Conservation (phyloP, 92 coral and sea anemone genomes). For the Epizoanthus ramosus region DNA sequence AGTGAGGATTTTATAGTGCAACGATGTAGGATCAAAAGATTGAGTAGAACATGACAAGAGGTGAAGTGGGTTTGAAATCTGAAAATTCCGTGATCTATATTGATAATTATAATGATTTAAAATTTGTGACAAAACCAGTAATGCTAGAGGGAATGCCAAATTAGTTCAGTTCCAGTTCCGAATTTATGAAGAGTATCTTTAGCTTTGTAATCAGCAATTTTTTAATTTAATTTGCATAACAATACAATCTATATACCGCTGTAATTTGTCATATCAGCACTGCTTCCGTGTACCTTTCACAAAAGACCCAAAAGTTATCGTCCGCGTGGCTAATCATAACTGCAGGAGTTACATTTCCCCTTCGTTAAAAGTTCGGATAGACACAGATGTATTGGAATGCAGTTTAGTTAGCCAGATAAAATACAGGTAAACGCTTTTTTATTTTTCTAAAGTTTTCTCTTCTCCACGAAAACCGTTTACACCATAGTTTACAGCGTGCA, state of each 20-base stretch:
- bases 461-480: background rate
- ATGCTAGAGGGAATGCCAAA: too few species aligned
- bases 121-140: too few species aligned
- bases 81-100: too few species aligned
- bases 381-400: background rate
- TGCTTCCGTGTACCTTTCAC: background rate
- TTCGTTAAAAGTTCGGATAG: background rate
- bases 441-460: background rate
- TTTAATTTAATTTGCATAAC: conserved; percentile 27
- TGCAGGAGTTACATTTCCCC: background rate
- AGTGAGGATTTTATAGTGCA: background rate
- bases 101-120: too few species aligned
- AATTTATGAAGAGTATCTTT: background rate
- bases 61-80: too few species aligned
- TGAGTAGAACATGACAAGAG: too few species aligned
- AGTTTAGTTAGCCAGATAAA: background rate
- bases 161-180: too few species aligned
- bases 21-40: background rate
- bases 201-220: background rate
- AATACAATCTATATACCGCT: background rate
- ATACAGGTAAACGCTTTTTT: background rate
- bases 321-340: conserved; percentile 18
- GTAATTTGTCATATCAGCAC: background rate
- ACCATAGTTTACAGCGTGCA: background rate
- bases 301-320: background rate